These are phyloP conservation scores for Acipenser transmontanus DNA, from an alignment of 2,797 vertebrate species.

Conservation along the genomic window DNA sequence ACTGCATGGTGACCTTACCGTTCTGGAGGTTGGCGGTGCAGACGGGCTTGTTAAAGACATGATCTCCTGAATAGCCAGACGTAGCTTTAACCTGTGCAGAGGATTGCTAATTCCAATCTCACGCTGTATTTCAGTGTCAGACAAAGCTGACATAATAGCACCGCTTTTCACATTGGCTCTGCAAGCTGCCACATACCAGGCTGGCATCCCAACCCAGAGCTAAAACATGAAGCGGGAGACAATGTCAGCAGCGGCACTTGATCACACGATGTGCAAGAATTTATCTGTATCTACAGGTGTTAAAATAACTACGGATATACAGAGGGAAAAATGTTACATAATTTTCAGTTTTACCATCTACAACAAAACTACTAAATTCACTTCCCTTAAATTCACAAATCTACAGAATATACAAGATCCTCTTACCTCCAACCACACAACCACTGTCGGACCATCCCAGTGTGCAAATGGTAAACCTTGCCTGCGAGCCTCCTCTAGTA, in stretches of 20 bases:
- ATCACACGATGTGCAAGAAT: no score
- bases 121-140: conserved; percentile 92
- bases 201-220: conserved; percentile 98
- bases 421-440: conserved; percentile 91
- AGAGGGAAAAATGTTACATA: no score
- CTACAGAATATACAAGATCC: neutral
- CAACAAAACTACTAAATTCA: no score
- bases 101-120: conserved; percentile 97
- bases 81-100: conserved; percentile 84
- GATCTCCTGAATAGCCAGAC: conserved; percentile 94
- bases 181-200: conserved; percentile 95
- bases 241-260: no score
- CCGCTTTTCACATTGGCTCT: conserved; percentile 95
- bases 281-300: no score
- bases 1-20: conserved; percentile 57
- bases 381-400: no score
- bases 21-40: conserved; percentile 88
- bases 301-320: no score
- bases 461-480: conserved; percentile 90
- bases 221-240: conserved; percentile 26
- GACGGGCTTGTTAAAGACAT: conserved; percentile 95
- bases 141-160: conserved; percentile 94
- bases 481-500: conserved; percentile 88
- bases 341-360: no score
- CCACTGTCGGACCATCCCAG: conserved; percentile 94